A percentile compares a stretch with the other conserved stretches of the same genome.
phyloP scores from a whole-genome alignment of 1,140 invertebrate species.

The Euglossa dilemma region DNA sequence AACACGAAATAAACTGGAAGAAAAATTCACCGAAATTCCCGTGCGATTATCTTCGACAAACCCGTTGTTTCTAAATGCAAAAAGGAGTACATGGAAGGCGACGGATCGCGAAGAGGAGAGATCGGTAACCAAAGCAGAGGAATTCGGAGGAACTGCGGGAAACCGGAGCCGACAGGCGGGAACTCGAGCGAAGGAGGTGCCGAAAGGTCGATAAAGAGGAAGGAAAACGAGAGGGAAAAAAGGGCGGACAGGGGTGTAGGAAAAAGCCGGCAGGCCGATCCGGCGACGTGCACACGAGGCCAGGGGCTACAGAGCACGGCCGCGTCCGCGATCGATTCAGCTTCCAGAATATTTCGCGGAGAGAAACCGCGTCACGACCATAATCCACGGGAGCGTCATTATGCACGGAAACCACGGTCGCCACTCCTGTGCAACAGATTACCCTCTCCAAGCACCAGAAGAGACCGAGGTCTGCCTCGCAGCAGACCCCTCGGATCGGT shows the following conservation, averaged over 20 bases:
- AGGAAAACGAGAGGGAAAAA: neutral
- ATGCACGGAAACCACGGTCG: slow-evolving; percentile 36
- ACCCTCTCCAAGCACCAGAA: neutral
- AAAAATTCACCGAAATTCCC: too few relatives aligned
- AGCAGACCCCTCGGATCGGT: neutral
- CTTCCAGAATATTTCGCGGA: slow-evolving; percentile 51
- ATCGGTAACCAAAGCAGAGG: too few relatives aligned
- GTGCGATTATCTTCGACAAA: too few relatives aligned
- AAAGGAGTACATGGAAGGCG: too few relatives aligned
- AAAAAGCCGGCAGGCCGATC: slow-evolving; percentile 20
- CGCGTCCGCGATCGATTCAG: slow-evolving; percentile 46
- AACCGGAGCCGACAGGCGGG: too few relatives aligned
- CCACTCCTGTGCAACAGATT: slow-evolving; percentile 30
- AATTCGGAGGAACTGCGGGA: too few relatives aligned
- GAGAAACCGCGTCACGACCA: slow-evolving; percentile 48
- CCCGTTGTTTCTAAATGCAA: too few relatives aligned
- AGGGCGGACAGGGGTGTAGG: neutral
- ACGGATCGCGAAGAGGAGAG: too few relatives aligned
- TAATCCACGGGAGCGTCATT: slow-evolving; percentile 47
- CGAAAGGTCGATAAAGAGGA: neutral
- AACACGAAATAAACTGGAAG: too few relatives aligned
- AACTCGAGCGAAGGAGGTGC: too few relatives aligned
- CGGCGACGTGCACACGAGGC: slow-evolving; percentile 30
- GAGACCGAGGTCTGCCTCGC: too few relatives aligned
- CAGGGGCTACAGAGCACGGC: slow-evolving; percentile 25